These are phyloP conservation scores for Fulmarus glacialis DNA, from an alignment of 2,113 vertebrate species.

Conservation along the genomic window DNA sequence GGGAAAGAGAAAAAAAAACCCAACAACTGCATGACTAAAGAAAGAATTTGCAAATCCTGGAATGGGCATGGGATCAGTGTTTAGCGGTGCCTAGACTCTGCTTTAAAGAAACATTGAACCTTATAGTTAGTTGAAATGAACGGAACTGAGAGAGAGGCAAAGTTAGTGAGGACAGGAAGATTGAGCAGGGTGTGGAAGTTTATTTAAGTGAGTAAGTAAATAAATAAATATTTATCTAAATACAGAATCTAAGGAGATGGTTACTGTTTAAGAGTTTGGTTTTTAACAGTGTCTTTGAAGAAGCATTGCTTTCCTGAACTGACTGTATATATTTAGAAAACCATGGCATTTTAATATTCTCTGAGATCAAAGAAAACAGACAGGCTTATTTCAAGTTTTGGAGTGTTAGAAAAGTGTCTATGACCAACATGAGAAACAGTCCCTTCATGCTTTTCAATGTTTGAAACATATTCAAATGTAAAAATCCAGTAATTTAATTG, in stretches of 20 bases:
- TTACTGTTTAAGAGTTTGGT: neutral
- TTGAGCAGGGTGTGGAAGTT: neutral
- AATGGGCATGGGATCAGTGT: neutral
- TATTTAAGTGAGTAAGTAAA: neutral
- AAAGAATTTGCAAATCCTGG: neutral
- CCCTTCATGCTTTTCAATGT: constrained; percentile 74
- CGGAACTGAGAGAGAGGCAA: neutral
- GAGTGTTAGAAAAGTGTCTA: constrained; percentile 70
- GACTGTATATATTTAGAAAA: neutral
- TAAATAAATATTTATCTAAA: neutral
- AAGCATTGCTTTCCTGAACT: constrained; percentile 21
- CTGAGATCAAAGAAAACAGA: constrained; percentile 25
- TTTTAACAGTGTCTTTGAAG: neutral
- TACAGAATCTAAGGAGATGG: neutral
- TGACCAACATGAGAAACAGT: constrained; percentile 74
- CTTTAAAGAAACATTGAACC: neutral
- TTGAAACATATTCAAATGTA: constrained; percentile 83
- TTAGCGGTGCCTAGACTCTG: neutral
- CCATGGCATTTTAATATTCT: constrained; percentile 46
- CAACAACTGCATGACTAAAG: neutral
- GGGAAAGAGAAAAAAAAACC: neutral
- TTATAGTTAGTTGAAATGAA: neutral
- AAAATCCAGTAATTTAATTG: constrained; percentile 88
- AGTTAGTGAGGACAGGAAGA: neutral
- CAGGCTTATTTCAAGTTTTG: constrained; percentile 62